Percentiles rank a stretch among this genome's conserved stretches.
These are phyloP conservation scores for Euschistus heros DNA, from an alignment of 1,140 invertebrate genomes.

Conservation along the genomic window DNA sequence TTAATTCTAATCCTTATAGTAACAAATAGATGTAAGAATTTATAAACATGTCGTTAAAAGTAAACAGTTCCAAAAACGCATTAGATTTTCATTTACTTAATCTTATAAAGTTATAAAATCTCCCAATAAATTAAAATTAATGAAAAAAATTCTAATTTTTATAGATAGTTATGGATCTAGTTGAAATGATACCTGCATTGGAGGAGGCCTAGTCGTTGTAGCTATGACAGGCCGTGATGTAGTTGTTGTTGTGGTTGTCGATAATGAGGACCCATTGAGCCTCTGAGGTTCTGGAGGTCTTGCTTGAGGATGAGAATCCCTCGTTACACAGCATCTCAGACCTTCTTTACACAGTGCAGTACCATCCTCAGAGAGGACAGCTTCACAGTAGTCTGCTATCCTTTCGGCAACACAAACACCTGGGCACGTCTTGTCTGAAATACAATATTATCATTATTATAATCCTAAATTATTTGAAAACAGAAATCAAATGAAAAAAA, in stretches of 20 bases:
- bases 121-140: too few relatives aligned
- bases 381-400: conserved; percentile 74
- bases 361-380: conserved; percentile 48
- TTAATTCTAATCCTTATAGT: too few relatives aligned
- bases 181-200: neutral
- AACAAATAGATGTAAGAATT: too few relatives aligned
- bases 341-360: conserved; percentile 52
- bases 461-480: neutral
- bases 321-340: conserved; percentile 61
- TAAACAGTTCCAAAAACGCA: too few relatives aligned
- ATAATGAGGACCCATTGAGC: conserved; percentile 19
- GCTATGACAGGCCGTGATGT: conserved; percentile 21
- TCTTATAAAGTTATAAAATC: too few relatives aligned
- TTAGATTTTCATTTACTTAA: too few relatives aligned
- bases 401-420: conserved; percentile 72
- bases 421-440: conserved; percentile 50
- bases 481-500: neutral
- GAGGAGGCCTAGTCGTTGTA: neutral
- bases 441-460: conserved; percentile 7
- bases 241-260: conserved; percentile 22
- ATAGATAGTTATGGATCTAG: neutral
- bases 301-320: conserved; percentile 58
- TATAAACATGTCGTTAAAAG: too few relatives aligned
- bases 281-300: conserved; percentile 28
- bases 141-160: too few relatives aligned